phyloP scores from a whole-genome alignment of 1,140 invertebrate genomes.

The Asobara japonica region DNA sequence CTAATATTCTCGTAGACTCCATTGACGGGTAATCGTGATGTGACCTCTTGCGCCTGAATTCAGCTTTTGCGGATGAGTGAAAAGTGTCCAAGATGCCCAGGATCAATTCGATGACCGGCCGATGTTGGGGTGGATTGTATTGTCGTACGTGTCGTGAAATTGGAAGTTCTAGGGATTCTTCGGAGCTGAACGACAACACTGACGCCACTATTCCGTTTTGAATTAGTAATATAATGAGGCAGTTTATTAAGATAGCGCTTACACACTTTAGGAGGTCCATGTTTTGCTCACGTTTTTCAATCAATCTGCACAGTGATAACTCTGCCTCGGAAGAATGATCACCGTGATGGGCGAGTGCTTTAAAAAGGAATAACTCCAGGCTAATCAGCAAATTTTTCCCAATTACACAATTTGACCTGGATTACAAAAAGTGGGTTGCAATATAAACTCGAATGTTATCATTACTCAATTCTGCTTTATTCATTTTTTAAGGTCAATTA shows the following conservation, averaged over 20 bases:
- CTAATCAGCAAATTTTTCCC: not conserved
- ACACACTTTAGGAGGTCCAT: not conserved
- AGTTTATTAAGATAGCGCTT: not conserved
- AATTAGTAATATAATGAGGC: not conserved
- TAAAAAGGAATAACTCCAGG: too few relatives aligned
- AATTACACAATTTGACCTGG: not conserved
- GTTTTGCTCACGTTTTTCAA: too few relatives aligned
- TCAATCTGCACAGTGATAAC: too few relatives aligned
- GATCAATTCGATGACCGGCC: conserved; percentile 43
- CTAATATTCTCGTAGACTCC: not conserved
- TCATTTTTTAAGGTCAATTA: too few relatives aligned
- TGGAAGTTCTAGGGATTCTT: conserved; percentile 35
- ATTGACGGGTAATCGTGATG: conserved; percentile 1
- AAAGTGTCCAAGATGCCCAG: conserved; percentile 45
- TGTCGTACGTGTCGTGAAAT: not conserved
- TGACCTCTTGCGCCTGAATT: conserved; percentile 30
- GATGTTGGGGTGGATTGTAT: conserved; percentile 22
- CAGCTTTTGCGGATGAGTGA: conserved; percentile 37
- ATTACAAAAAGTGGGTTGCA: too few relatives aligned
- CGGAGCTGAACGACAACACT: conserved; percentile 8
- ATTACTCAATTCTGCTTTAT: too few relatives aligned
- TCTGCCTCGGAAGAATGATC: too few relatives aligned
- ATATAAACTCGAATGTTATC: too few relatives aligned
- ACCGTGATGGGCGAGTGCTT: too few relatives aligned
- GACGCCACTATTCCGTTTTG: not conserved